Evolutionary conservation across 2,888 invertebrate genomes (phyloP), one percentile per base, ranked within the genome.

Genomic region (Neocrepidodera transversa): DNA sequence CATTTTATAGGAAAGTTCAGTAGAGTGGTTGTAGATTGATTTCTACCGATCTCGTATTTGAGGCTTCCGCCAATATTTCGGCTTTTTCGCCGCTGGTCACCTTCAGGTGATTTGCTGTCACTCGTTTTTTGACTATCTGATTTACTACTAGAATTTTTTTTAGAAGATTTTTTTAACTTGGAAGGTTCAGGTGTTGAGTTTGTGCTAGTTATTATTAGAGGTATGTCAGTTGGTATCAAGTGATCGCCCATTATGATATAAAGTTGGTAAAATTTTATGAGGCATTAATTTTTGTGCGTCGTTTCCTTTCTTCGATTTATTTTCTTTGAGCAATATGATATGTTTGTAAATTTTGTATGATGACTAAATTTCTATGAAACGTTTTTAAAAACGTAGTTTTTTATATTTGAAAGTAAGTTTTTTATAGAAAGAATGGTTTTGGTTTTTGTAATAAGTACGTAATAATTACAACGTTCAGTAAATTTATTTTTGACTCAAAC

Each of bases 1-100:
- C 86, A 86, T 81, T 86, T 86, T 50, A 85, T 80, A 69, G 85
- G 77, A 58, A 76, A 72, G 30, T 71, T 72, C 26, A 78, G 73
- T 52, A 77, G 60, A 62, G 73, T 78, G 14, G 75, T 66, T 16
- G 74, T 71, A 17, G 78, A 78, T 48, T 74, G 71, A 61, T 79
- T 77, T 13, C 79, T 65, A 2, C 78, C 79, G 50, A 76, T 71
- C 43, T 78, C 78, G 67, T 77, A 77, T 62, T 79, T 80, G 30
- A 79, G 68, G 38, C 78, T 79, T 23, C 79, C 79, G 1, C 77
- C 76, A n/a, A 69, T 65, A 36, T 58, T 64, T 28, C 65, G 65
- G 52, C 52, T 64, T 57, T 67, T 54, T 55, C 68, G 56, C 43
- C 50, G 43, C 11, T 45, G 16, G 32, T 63, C 49, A 13, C 55